phyloP scores from a whole-genome alignment of 2,113 vertebrate species.

The Arvicanthis niloticus region DNA sequence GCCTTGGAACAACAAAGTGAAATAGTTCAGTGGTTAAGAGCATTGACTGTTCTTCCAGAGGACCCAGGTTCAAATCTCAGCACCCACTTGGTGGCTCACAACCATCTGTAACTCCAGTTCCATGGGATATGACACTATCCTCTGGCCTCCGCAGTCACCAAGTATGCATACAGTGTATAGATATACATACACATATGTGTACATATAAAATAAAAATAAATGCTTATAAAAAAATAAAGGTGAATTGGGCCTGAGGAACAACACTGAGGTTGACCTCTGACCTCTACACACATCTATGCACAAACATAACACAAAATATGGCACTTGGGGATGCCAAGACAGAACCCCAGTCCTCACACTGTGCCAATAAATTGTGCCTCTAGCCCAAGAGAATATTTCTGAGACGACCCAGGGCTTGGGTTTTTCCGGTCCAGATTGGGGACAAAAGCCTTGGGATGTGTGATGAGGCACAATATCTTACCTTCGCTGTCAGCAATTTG shows the following conservation, averaged over 20 bases:
- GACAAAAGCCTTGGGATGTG: too few relatives aligned
- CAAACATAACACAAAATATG: not conserved
- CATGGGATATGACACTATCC: not conserved
- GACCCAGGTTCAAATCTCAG: not conserved
- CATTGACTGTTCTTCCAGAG: not conserved
- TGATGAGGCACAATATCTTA: not conserved
- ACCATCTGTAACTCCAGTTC: not conserved
- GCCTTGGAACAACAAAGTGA: not conserved
- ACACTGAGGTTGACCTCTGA: not conserved
- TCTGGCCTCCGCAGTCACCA: not conserved
- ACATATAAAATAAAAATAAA: not conserved
- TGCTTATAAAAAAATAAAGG: not conserved
- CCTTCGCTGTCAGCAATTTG: not conserved
- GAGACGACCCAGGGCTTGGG: too few relatives aligned
- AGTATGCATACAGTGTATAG: not conserved
- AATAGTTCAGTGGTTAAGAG: not conserved
- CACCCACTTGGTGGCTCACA: not conserved
- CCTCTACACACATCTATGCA: not conserved
- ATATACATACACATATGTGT: not conserved
- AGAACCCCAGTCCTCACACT: not conserved
- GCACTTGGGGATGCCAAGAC: not conserved
- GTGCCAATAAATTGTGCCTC: not conserved
- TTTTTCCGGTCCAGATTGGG: not conserved
- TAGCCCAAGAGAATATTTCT: not conserved
- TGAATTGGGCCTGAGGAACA: not conserved